Percentiles rank a stretch among this genome's conserved stretches.
Evolutionary conservation across 2,797 vertebrate genomes (phyloP).

Genomic region (Aselliscus stoliczkanus): DNA sequence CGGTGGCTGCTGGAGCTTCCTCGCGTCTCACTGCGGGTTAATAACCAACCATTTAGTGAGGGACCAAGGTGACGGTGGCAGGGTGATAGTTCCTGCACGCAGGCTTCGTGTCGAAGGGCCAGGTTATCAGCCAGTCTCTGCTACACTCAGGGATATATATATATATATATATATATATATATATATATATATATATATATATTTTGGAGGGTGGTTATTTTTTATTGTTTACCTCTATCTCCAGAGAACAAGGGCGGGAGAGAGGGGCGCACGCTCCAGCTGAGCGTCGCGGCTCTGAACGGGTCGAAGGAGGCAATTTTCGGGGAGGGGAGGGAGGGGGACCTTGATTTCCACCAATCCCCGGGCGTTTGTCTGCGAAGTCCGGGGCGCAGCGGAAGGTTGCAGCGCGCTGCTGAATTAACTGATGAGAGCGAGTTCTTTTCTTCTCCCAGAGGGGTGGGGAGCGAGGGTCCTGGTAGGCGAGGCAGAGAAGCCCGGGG

Average conservation of each 20-base stretch:
- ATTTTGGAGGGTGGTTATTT: not conserved
- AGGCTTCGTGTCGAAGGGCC: not conserved
- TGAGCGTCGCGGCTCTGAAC: not conserved
- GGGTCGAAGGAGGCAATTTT: slow-evolving; percentile 53
- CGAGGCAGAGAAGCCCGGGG: not conserved
- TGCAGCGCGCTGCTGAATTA: slow-evolving; percentile 49
- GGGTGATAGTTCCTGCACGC: not conserved
- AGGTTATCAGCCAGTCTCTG: not conserved
- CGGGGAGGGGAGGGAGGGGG: slow-evolving; percentile 18
- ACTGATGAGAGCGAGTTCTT: slow-evolving; percentile 64
- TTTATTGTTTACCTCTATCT: slow-evolving; percentile 25
- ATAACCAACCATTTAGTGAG: not conserved
- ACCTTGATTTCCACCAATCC: slow-evolving; percentile 65
- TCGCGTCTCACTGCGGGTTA: not conserved
- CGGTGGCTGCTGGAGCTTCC: not conserved
- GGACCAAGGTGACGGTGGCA: not conserved
- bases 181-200: not conserved
- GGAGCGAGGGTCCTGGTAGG: not conserved
- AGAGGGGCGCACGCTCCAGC: not conserved
- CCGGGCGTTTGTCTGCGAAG: slow-evolving; percentile 25
- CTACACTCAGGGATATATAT: not conserved
- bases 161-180: too few species aligned
- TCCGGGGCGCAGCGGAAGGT: slow-evolving; percentile 59
- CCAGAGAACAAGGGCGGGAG: slow-evolving; percentile 2
- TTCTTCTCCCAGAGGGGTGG: not conserved